These are phyloP conservation scores for Australoheros facetus DNA, from an alignment of 2,797 vertebrate genomes.

Conservation along the genomic window DNA sequence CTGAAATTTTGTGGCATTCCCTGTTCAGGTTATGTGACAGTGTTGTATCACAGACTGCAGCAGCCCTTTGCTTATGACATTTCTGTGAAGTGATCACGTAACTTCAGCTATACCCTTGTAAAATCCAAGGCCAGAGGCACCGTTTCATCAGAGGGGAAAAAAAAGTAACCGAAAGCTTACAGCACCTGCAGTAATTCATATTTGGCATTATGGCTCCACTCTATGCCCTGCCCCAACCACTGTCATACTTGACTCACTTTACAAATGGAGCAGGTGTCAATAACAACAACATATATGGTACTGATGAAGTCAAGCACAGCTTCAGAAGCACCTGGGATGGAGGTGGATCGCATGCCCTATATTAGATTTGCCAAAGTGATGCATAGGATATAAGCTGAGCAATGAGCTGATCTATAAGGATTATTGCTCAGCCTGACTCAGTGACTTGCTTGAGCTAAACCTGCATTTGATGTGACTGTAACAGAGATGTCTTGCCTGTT, in stretches of 20 bases:
- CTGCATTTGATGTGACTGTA: neutral
- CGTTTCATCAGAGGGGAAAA: conserved; percentile 15
- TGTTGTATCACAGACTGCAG: neutral
- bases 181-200: neutral
- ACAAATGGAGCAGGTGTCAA: neutral
- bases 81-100: neutral
- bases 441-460: neutral
- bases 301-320: neutral
- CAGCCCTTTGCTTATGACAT: neutral
- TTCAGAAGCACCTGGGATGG: neutral
- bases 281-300: too few relatives aligned
- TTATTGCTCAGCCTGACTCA: neutral
- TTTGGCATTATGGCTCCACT: neutral
- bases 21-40: neutral
- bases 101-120: conserved; percentile 25
- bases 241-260: neutral
- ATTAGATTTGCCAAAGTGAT: neutral
- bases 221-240: neutral
- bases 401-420: neutral
- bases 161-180: conserved; percentile 33
- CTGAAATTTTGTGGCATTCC: neutral
- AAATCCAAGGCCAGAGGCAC: conserved; percentile 13
- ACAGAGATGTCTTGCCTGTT: conserved; percentile 24
- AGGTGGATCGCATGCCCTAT: neutral
- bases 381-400: neutral